phyloP scores from a whole-genome alignment of 2,888 invertebrate species.

The Drosophila lutescens region DNA sequence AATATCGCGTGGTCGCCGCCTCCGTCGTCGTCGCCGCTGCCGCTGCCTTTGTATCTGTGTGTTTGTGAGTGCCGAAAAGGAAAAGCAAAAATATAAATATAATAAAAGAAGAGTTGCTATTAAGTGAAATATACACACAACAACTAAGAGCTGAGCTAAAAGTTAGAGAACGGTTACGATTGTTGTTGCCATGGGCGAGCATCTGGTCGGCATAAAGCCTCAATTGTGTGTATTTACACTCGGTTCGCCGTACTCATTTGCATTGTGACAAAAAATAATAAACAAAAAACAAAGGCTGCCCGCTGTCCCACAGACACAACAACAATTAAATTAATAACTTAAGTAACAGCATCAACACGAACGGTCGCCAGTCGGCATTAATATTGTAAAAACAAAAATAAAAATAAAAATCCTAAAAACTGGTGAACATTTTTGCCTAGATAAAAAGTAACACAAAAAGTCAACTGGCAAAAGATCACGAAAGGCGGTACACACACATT shows the following conservation, averaged over 20 bases:
- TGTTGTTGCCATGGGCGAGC: slow-evolving; percentile 62
- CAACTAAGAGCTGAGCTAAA: slow-evolving; percentile 5
- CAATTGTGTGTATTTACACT: slow-evolving; percentile 50
- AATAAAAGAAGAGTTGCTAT: slow-evolving; percentile 40
- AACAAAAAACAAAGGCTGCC: slow-evolving; percentile 37
- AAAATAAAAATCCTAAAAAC: slow-evolving; percentile 37
- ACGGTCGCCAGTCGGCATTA: slow-evolving; percentile 3
- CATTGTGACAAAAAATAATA: slow-evolving; percentile 49
- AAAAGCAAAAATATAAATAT: slow-evolving; percentile 30
- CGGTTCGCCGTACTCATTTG: slow-evolving; percentile 54
- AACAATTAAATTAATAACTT: slow-evolving; percentile 38
- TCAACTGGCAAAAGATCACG: slow-evolving; percentile 75
- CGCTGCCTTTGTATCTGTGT: slow-evolving; percentile 15
- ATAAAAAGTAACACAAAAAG: slow-evolving; percentile 63
- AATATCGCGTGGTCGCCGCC: slow-evolving; percentile 67
- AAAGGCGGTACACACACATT: slow-evolving; percentile 60
- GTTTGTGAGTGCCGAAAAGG: slow-evolving; percentile 66
- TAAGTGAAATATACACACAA: slow-evolving; percentile 44
- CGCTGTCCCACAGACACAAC: slow-evolving; percentile 52
- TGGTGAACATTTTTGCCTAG: slow-evolving; percentile 52
- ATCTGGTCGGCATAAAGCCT: slow-evolving; percentile 45
- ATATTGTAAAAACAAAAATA: slow-evolving; percentile 27
- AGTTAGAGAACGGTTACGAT: slow-evolving; percentile 36
- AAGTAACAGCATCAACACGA: slow-evolving; percentile 25
- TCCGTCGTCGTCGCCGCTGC: slow-evolving; percentile 26